These are phyloP conservation scores for Calameuta filiformis DNA, from an alignment of 2,888 invertebrate genomes.

Conservation along the genomic window DNA sequence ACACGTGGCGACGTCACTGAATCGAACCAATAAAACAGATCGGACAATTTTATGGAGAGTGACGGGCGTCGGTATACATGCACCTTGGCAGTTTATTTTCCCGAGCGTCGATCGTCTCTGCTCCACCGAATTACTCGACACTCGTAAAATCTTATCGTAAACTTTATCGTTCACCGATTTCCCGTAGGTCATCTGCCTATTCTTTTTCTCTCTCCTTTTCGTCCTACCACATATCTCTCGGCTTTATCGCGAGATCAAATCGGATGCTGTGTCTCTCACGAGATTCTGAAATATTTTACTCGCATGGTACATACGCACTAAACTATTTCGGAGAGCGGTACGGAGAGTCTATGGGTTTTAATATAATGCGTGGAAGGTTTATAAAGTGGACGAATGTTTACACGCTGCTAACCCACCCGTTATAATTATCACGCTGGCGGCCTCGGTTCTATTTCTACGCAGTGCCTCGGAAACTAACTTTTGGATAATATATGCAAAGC, in stretches of 20 bases:
- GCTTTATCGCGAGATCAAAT: neutral
- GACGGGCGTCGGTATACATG: neutral
- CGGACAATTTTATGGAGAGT: neutral
- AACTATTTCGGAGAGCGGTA: too few species aligned
- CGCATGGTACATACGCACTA: too few species aligned
- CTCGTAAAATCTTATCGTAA: neutral
- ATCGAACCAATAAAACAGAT: neutral
- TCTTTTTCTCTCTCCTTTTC: neutral
- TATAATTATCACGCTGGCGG: constrained; percentile 50
- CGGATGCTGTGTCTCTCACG: neutral
- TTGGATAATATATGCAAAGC: constrained; percentile 44
- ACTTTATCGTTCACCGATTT: neutral
- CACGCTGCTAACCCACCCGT: constrained; percentile 25
- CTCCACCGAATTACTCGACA: neutral
- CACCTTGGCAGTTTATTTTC: neutral
- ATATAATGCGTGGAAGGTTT: neutral
- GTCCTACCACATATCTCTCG: neutral
- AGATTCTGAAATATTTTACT: neutral
- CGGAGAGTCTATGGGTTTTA: too few species aligned
- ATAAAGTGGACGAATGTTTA: constrained; percentile 19
- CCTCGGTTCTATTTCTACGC: constrained; percentile 34
- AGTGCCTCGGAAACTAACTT: constrained; percentile 15
- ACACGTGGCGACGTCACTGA: neutral
- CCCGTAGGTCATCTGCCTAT: neutral
- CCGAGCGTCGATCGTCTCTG: neutral